Evolutionary conservation across 1,140 invertebrate genomes (phyloP).

Genomic region (Cyclargus thomasi): DNA sequence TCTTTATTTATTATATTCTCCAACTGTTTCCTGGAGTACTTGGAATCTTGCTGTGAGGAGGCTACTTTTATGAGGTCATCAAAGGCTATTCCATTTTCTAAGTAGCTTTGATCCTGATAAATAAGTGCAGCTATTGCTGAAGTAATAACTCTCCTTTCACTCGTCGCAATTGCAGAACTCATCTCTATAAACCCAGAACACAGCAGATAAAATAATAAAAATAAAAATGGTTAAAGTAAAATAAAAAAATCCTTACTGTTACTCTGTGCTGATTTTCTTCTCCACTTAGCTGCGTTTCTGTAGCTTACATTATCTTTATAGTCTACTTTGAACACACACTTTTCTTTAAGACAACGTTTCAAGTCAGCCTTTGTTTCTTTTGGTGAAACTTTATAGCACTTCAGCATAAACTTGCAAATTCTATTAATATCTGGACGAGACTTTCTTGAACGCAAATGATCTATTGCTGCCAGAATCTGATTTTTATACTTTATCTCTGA

Average conservation of each 20-base stretch:
- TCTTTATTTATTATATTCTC: slow-evolving; percentile 81
- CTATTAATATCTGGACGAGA: slow-evolving; percentile 87
- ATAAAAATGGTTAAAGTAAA: slow-evolving; percentile 8
- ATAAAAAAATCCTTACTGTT: slow-evolving; percentile 47
- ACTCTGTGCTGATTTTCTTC: slow-evolving; percentile 58
- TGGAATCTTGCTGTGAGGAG: slow-evolving; percentile 78
- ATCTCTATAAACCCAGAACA: slow-evolving; percentile 48
- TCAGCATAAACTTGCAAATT: slow-evolving; percentile 87
- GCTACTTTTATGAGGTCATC: slow-evolving; percentile 79
- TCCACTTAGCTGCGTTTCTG: slow-evolving; percentile 86
- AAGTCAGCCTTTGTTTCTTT: slow-evolving; percentile 84
- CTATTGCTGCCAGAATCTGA: slow-evolving; percentile 88
- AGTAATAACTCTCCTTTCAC: slow-evolving; percentile 75
- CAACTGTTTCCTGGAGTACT: slow-evolving; percentile 80
- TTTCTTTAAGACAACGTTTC: slow-evolving; percentile 83
- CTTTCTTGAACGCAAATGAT: slow-evolving; percentile 87
- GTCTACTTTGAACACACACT: slow-evolving; percentile 88
- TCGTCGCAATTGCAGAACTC: slow-evolving; percentile 48
- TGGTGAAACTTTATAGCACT: slow-evolving; percentile 82
- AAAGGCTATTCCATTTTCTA: slow-evolving; percentile 81
- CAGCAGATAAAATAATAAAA: slow-evolving; percentile 19
- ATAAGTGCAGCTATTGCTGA: slow-evolving; percentile 82
- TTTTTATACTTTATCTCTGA: slow-evolving; percentile 80
- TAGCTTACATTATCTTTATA: slow-evolving; percentile 91
- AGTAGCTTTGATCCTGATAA: slow-evolving; percentile 81